phyloP scores from a whole-genome alignment of 1,140 invertebrate genomes.

The Drosophila quadrilineata region DNA sequence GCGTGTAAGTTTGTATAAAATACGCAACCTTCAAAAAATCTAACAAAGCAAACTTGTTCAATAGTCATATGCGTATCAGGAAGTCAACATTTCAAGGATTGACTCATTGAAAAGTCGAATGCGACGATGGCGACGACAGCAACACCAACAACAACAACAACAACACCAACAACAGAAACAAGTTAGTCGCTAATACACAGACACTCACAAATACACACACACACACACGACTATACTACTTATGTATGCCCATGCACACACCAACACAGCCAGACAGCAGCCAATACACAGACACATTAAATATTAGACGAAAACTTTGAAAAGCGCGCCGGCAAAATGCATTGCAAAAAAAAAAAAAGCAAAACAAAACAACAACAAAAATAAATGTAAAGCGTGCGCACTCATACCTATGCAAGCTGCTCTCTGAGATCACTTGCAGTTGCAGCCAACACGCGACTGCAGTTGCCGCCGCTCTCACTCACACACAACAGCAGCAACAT shows the following conservation, averaged over 20 bases:
- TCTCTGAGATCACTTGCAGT: conserved; percentile 63
- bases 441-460: conserved; percentile 31
- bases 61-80: conserved; percentile 81
- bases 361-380: too few relatives aligned
- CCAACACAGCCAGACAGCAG: not conserved
- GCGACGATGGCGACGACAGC: conserved; percentile 45
- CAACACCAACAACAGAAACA: conserved; percentile 58
- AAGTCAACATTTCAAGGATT: conserved; percentile 81
- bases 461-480: not conserved
- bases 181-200: conserved; percentile 51
- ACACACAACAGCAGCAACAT: not conserved
- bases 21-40: conserved; percentile 80
- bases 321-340: conserved; percentile 76
- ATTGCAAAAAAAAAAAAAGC: conserved; percentile 63
- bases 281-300: conserved; percentile 15
- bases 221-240: not conserved
- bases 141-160: conserved; percentile 5
- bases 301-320: conserved; percentile 61
- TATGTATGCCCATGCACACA: conserved; percentile 11
- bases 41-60: conserved; percentile 81
- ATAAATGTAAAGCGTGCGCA: conserved; percentile 59
- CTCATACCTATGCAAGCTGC: conserved; percentile 4
- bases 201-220: conserved; percentile 25
- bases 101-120: conserved; percentile 81
- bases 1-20: conserved; percentile 54